These are phyloP conservation scores for Aselliscus stoliczkanus DNA, from an alignment of 2,797 vertebrate species.

Conservation along the genomic window DNA sequence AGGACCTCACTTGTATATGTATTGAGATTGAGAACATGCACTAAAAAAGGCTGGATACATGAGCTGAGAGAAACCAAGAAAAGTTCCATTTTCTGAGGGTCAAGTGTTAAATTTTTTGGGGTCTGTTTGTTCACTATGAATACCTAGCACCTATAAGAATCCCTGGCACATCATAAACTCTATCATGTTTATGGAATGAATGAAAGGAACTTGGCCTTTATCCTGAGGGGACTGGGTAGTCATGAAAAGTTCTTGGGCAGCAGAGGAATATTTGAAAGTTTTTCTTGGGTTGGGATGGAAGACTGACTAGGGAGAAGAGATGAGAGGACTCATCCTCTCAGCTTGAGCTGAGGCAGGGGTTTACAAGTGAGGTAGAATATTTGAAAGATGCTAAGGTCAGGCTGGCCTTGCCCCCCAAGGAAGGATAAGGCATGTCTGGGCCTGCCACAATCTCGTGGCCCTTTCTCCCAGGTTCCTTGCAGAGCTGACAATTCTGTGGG, in stretches of 20 bases:
- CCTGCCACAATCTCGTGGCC: not conserved
- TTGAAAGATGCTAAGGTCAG: not conserved
- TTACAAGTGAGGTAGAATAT: not conserved
- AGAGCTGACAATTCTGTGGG: slow-evolving; percentile 83
- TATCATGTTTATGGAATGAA: not conserved
- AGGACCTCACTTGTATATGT: not conserved
- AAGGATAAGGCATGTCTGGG: not conserved
- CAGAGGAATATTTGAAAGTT: not conserved
- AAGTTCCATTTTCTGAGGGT: not conserved
- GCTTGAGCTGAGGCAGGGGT: not conserved
- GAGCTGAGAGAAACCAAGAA: not conserved
- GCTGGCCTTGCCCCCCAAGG: not conserved
- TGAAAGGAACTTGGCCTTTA: not conserved
- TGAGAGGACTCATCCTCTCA: too few species aligned
- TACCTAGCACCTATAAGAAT: not conserved
- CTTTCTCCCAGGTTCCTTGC: slow-evolving; percentile 83
- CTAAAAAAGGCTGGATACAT: not conserved
- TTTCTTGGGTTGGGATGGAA: not conserved
- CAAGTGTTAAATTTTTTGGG: not conserved
- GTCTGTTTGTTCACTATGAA: not conserved
- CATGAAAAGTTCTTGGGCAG: not conserved
- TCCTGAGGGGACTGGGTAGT: not conserved
- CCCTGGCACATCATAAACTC: not conserved
- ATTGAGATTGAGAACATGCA: not conserved
- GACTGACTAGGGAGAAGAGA: not conserved